Base-by-base conservation (phyloP, 2,888 invertebrate species). In the Helicoverpa assulta region DNA sequence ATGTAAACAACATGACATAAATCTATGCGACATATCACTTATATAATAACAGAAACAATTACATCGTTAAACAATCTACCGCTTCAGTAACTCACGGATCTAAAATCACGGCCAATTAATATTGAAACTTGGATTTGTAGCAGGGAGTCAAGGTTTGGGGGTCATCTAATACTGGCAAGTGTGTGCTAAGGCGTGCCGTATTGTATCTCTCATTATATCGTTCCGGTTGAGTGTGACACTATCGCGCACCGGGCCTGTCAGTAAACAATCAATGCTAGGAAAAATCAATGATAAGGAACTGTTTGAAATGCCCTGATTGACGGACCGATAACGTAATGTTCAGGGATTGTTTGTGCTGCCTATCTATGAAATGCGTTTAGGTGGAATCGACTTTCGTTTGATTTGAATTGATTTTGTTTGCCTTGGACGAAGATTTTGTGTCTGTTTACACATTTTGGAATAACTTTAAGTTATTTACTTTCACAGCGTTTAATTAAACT, bases 201-300 rank as follows among this genome's bases (percentile, higher is more conserved):
- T 88, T 86, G 88, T 86, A 87, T 85, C 84, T 85, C 86, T 91
- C 89, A 90, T 92, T 92, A 92, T 90, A 87, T 80, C 84, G 91
- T 91, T 91, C 87, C 89, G 86, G 86, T 86, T 83, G 86, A 86
- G 79, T 84, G 87, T 87, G 82, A 86, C 84, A 89, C 80, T 86
- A 86, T 86, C 86, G 73, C 74, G 77, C 72, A 80, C 76, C 76
- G 74, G 78, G 86, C 86, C 88, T 86, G 84, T 90, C 88, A 88
- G 84, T 83, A 86, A 85, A 87, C 87, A 88, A 86, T 88, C 82
- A 80, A 76, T 73, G 84, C 75, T 83, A 71, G 70, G 70, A 77
- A 84, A 83, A 83, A 83, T 85, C 80, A 80, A 82, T 80, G 81
- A 83, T 80, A 81, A 82, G 71, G 61, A 67, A 73, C 57, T 73